These are phyloP conservation scores for Eulemur rubriventer DNA, from an alignment of 2,797 vertebrate genomes.

Conservation along the genomic window DNA sequence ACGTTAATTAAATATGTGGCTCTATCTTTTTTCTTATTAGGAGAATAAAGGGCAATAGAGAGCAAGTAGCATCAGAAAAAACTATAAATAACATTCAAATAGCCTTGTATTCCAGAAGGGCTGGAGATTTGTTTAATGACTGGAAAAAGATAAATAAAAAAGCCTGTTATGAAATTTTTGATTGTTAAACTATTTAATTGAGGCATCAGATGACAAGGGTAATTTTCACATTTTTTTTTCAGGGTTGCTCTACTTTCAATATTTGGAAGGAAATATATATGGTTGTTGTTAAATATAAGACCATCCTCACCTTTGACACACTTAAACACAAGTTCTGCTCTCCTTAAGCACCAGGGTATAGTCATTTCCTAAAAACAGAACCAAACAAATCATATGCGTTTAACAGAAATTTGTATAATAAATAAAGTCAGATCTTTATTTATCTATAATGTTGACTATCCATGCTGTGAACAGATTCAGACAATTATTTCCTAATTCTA, in stretches of 20 bases:
- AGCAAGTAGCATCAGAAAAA: conserved; percentile 1
- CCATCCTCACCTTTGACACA: conserved; percentile 95
- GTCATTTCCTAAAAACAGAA: conserved; percentile 89
- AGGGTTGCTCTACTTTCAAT: not conserved
- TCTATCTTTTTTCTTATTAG: not conserved
- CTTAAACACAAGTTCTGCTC: conserved; percentile 94
- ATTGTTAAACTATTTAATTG: not conserved
- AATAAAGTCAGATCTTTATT: not conserved
- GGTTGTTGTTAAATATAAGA: not conserved
- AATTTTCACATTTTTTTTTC: not conserved
- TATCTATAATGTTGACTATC: not conserved
- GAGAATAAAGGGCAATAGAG: conserved; percentile 40
- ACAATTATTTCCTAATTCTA: not conserved
- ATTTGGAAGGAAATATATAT: not conserved
- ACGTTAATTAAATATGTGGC: not conserved
- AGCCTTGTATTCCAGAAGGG: not conserved
- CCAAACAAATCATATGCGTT: conserved; percentile 41
- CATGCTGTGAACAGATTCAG: not conserved
- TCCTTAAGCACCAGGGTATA: conserved; percentile 90
- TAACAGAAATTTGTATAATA: conserved; percentile 29
- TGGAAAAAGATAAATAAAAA: not conserved
- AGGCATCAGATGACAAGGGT: not conserved
- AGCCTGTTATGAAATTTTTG: not conserved
- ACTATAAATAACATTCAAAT: not conserved
- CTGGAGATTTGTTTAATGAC: not conserved